phyloP scores from a whole-genome alignment of 2,888 invertebrate genomes.

The Lepidonotus clava region DNA sequence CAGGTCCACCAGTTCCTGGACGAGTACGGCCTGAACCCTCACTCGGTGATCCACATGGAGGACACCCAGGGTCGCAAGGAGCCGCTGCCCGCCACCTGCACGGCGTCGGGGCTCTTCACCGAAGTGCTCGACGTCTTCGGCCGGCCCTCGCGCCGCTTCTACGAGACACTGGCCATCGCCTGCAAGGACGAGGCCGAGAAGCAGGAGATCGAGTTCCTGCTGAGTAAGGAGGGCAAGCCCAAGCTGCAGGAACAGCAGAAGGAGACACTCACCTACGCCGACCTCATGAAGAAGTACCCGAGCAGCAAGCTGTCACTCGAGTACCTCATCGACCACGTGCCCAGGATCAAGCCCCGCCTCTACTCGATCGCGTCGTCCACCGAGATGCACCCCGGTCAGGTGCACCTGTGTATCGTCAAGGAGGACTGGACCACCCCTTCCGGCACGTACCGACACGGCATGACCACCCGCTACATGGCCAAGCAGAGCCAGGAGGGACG shows the following conservation, averaged over 20 bases:
- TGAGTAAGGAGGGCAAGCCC: slow-evolving; percentile 62
- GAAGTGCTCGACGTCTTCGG: slow-evolving; percentile 65
- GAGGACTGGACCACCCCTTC: slow-evolving; percentile 63
- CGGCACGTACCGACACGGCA: slow-evolving; percentile 59
- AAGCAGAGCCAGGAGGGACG: slow-evolving; percentile 56
- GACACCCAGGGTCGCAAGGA: slow-evolving; percentile 65
- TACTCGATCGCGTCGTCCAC: slow-evolving; percentile 65
- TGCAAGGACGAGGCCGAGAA: slow-evolving; percentile 61
- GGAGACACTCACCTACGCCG: slow-evolving; percentile 65
- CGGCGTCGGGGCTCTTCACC: slow-evolving; percentile 62
- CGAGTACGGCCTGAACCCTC: slow-evolving; percentile 60
- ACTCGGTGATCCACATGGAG: slow-evolving; percentile 58
- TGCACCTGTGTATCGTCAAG: slow-evolving; percentile 67
- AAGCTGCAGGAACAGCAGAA: slow-evolving; percentile 57
- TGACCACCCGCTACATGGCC: slow-evolving; percentile 60
- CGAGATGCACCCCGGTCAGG: slow-evolving; percentile 64
- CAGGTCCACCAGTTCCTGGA: slow-evolving; percentile 61
- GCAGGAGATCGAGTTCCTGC: slow-evolving; percentile 60
- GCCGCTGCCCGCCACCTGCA: slow-evolving; percentile 60
- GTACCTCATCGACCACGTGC: slow-evolving; percentile 65
- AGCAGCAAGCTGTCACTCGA: slow-evolving; percentile 61
- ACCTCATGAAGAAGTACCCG: slow-evolving; percentile 64
- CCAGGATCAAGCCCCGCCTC: slow-evolving; percentile 65
- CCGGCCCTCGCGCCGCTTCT: slow-evolving; percentile 63
- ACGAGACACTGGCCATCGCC: slow-evolving; percentile 64